Percentiles rank a stretch among this genome's conserved stretches.
phyloP scores from a whole-genome alignment of 2,888 invertebrate genomes.

The Electrophaes corylata region DNA sequence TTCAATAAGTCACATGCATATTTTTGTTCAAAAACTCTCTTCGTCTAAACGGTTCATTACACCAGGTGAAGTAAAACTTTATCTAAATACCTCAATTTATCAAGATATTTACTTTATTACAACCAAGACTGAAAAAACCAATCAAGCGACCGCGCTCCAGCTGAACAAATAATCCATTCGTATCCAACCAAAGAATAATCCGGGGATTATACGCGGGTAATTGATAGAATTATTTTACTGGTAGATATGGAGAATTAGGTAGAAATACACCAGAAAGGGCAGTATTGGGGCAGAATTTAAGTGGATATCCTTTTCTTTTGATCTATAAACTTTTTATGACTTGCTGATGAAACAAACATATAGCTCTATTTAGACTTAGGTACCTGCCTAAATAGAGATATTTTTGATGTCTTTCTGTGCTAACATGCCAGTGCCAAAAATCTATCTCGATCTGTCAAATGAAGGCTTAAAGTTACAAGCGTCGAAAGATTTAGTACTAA shows the following conservation, averaged over 20 bases:
- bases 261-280: neutral
- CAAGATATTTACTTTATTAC: constrained; percentile 33
- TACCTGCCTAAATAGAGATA: no score
- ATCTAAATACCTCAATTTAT: constrained; percentile 28
- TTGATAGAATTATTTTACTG: constrained; percentile 48
- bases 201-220: constrained; percentile 58
- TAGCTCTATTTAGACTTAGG: no score
- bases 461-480: no score
- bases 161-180: constrained; percentile 44
- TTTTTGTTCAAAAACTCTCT: no score
- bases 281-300: neutral
- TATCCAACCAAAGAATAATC: constrained; percentile 52
- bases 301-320: no score
- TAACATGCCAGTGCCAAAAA: no score
- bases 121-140: constrained; percentile 49
- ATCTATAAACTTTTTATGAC: no score
- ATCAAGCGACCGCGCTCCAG: constrained; percentile 45
- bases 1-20: no score
- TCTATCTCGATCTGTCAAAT: no score
- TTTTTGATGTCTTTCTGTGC: no score
- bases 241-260: neutral
- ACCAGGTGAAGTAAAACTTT: neutral
- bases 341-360: no score
- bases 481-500: no score
- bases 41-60: neutral